Evolutionary conservation across 2,113 vertebrate genomes (phyloP), one percentile per base, ranked within the genome.

Genomic region (Guaruba guarouba): DNA sequence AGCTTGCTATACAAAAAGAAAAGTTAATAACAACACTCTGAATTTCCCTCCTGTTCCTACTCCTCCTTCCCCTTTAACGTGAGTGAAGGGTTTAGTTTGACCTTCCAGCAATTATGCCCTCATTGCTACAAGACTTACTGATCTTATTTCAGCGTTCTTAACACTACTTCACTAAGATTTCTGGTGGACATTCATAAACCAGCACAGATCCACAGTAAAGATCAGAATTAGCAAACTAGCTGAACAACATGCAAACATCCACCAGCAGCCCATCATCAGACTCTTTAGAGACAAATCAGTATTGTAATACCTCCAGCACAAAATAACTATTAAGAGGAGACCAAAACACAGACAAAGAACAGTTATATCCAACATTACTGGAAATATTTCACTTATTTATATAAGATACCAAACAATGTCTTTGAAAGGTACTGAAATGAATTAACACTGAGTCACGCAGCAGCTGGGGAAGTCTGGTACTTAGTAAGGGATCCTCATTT

Each of bases 291-390:
- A 23, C 18, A 81, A 68, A 76, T 79, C 69, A 70, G 13, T 12
- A 31, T 9, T 5, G 10, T 9, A 46, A 71, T 4, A 0, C 16
- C 33, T 64, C 23, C 39, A 55, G 57, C 10, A 46, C 0, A 2
- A 69, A 43, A 25, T 5, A 57, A 64, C 0, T 0, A 48, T 13
- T 44, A 82, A 20, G 17, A 86, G 18, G 51, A 92, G 52, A 55
- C 13, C 27, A 68, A 86, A 93, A 79, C 49, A 82, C 17, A 23
- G 27, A 28, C 7, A 75, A 55, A 77, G 28, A 79, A 37, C 10
- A 64, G 7, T 84, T 33, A 49, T 41, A 89, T 14, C 20, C 46
- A 68, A 49, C 17, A 35, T 28, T 41, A 39, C n/a, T 35, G 17
- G 19, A 82, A 91, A 77, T 24, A 55, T 70, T 95, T 74, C 29